phyloP scores from a whole-genome alignment of 2,888 invertebrate species.

The Torymus tubicola region DNA sequence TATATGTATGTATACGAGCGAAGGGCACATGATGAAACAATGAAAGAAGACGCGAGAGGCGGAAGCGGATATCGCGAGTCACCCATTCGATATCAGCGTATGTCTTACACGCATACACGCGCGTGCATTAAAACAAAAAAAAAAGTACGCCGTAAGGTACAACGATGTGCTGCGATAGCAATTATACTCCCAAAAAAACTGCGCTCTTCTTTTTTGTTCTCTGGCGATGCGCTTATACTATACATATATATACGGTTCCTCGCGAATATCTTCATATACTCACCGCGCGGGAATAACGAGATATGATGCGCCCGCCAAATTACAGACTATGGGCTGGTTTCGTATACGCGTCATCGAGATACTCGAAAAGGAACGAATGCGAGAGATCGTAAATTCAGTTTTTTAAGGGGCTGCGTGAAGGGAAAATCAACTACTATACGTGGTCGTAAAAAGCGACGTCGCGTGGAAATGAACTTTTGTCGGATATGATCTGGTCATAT shows the following conservation, averaged over 20 bases:
- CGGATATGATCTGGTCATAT: too few relatives aligned
- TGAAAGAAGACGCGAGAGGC: neutral
- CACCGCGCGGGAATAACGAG: constrained; percentile 24
- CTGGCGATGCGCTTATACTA: neutral
- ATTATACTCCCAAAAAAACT: neutral
- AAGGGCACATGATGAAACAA: neutral
- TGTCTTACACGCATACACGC: neutral
- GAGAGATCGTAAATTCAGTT: constrained; percentile 31
- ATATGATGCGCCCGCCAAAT: constrained; percentile 21
- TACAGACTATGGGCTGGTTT: constrained; percentile 19
- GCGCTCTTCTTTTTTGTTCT: neutral
- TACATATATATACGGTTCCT: too few relatives aligned
- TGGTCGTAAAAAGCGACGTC: too few relatives aligned
- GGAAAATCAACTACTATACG: neutral
- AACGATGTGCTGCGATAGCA: neutral
- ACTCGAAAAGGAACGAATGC: neutral
- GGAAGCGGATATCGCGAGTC: constrained; percentile 36
- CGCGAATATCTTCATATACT: neutral
- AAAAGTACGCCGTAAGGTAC: too few relatives aligned
- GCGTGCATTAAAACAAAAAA: too few relatives aligned
- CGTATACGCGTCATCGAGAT: neutral
- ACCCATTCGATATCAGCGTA: constrained; percentile 40
- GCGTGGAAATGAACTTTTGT: too few relatives aligned
- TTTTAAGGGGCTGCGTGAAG: constrained; percentile 16
- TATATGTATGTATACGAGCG: neutral